Percentiles rank a stretch among this genome's conserved stretches.
Evolutionary conservation across 1,140 invertebrate genomes (phyloP).

Genomic region (Drosophila mayri): DNA sequence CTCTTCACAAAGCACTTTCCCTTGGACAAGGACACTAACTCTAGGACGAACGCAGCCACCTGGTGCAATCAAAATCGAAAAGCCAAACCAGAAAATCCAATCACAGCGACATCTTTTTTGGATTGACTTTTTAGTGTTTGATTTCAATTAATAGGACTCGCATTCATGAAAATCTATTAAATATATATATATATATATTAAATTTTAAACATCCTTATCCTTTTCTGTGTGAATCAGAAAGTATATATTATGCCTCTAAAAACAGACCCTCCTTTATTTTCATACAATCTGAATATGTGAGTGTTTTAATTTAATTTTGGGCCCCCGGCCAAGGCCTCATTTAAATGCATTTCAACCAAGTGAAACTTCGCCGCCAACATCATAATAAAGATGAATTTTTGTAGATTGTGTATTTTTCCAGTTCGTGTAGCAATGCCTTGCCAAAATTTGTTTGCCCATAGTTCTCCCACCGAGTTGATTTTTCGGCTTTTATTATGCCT

Average conservation of each 20-base stretch:
- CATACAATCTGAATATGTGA: constrained; percentile 22
- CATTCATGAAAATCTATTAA: background rate
- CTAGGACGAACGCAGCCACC: background rate
- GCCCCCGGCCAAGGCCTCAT: constrained; percentile 37
- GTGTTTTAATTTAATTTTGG: constrained; percentile 55
- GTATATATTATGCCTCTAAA: background rate
- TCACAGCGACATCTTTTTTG: constrained; percentile 18
- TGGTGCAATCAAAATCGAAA: constrained; percentile 62
- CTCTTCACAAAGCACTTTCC: constrained; percentile 21
- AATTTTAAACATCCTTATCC: background rate
- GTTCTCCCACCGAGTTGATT: constrained; percentile 55
- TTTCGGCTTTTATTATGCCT: constrained; percentile 31
- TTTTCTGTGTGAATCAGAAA: background rate
- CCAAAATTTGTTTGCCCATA: constrained; percentile 65
- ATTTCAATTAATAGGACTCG: constrained; percentile 66
- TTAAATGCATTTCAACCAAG: constrained; percentile 65
- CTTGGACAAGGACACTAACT: constrained; percentile 6
- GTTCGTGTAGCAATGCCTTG: constrained; percentile 74
- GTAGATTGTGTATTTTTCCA: constrained; percentile 81
- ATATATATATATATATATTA: background rate
- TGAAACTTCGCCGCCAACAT: constrained; percentile 4
- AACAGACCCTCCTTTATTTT: constrained; percentile 4
- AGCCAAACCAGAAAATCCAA: constrained; percentile 40
- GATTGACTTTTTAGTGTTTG: constrained; percentile 63
- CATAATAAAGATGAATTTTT: constrained; percentile 79